These are phyloP conservation scores for Ctenicera cuprea DNA, from an alignment of 2,888 invertebrate species.

Conservation along the genomic window DNA sequence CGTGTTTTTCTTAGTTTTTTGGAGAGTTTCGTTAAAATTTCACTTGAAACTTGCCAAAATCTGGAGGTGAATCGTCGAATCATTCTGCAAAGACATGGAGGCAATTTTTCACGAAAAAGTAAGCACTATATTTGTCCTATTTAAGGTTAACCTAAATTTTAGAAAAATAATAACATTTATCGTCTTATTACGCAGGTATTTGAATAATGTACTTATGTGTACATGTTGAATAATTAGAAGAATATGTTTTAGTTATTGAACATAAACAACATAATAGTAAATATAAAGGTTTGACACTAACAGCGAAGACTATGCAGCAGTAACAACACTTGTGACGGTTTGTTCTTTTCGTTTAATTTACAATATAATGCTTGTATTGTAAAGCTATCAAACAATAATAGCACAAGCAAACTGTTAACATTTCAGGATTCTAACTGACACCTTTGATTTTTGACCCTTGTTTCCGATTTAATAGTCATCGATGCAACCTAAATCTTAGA, in stretches of 20 bases:
- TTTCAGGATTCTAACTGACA: too few relatives aligned
- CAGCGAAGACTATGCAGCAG: too few relatives aligned
- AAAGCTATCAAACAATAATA: too few relatives aligned
- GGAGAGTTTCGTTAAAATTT: not conserved
- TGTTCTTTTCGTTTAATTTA: too few relatives aligned
- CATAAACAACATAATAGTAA: too few relatives aligned
- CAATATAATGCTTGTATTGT: too few relatives aligned
- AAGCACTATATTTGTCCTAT: constrained; percentile 45
- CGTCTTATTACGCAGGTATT: not conserved
- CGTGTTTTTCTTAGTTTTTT: constrained; percentile 50
- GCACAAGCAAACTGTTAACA: too few relatives aligned
- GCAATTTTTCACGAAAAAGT: constrained; percentile 73
- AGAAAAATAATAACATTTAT: not conserved
- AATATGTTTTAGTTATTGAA: not conserved
- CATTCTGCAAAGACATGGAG: constrained; percentile 66
- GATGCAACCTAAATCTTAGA: too few relatives aligned
- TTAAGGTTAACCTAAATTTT: constrained; percentile 19
- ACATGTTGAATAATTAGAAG: not conserved
- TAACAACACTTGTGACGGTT: too few relatives aligned
- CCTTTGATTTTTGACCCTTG: too few relatives aligned
- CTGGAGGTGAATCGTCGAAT: constrained; percentile 14
- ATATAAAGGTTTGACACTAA: too few relatives aligned
- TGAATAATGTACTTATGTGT: not conserved
- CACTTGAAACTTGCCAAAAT: constrained; percentile 27
- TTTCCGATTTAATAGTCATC: too few relatives aligned